These are phyloP conservation scores for Heterochromis multidens DNA, from an alignment of 2,113 vertebrate genomes.

Conservation along the genomic window DNA sequence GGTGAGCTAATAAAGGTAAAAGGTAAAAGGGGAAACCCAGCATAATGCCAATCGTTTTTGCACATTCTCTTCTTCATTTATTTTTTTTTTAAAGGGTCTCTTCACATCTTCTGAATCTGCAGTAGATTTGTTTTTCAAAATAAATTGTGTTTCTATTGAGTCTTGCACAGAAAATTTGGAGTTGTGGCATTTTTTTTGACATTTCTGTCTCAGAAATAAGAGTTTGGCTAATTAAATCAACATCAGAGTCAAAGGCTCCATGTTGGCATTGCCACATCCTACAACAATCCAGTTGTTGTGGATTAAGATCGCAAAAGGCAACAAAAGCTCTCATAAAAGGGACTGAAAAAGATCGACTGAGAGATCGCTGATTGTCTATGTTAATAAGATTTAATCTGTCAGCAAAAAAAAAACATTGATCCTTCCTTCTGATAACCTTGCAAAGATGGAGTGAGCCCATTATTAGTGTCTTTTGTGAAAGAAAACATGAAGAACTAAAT, in stretches of 20 bases:
- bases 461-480: background rate
- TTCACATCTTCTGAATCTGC: fast-evolving
- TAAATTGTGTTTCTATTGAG: background rate
- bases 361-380: background rate
- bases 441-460: background rate
- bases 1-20: background rate
- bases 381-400: background rate
- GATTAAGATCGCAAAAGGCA: too few species aligned
- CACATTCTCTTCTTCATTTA: background rate
- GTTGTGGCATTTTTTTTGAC: background rate
- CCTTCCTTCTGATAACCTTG: background rate
- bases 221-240: background rate
- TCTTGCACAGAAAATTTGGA: background rate
- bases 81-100: background rate
- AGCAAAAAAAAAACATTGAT: background rate
- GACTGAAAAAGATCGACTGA: background rate
- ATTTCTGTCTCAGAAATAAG: background rate
- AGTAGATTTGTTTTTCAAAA: background rate
- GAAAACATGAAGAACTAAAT: background rate
- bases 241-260: background rate
- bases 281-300: background rate
- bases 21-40: background rate
- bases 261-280: background rate
- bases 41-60: background rate
- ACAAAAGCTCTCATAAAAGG: too few species aligned